phyloP scores from a whole-genome alignment of 1,140 invertebrate genomes.

The Penaeus japonicus region DNA sequence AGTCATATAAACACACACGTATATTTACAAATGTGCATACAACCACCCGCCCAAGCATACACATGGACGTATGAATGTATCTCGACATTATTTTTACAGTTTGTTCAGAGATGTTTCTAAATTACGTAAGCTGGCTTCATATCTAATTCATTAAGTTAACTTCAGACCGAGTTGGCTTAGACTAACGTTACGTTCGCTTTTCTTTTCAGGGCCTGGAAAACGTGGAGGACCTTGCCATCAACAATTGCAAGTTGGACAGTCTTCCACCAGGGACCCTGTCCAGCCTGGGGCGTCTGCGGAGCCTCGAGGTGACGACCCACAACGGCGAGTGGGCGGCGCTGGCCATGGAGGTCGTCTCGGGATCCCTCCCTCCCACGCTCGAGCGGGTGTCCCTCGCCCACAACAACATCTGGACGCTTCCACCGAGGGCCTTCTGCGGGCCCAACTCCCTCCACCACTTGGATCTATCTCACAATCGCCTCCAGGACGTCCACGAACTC shows the following conservation, averaged over 20 bases:
- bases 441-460: slow-evolving; percentile 80
- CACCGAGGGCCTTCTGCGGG: slow-evolving; percentile 81
- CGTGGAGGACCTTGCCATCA: slow-evolving; percentile 76
- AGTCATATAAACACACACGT: no score
- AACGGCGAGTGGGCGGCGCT: slow-evolving; percentile 66
- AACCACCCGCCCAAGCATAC: no score
- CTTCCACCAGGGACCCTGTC: slow-evolving; percentile 79
- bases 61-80: background rate
- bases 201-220: slow-evolving; percentile 67
- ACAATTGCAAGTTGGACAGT: slow-evolving; percentile 80
- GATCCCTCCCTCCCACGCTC: slow-evolving; percentile 21
- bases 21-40: no score
- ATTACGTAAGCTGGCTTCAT: background rate
- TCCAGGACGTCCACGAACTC: slow-evolving; percentile 76
- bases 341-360: slow-evolving; percentile 44
- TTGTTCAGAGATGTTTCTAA: background rate
- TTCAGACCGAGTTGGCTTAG: no score
- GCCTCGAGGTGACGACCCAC: slow-evolving; percentile 75
- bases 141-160: background rate
- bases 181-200: background rate
- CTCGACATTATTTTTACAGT: background rate
- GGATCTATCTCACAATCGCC: slow-evolving; percentile 82
- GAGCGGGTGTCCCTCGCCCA: slow-evolving; percentile 70
- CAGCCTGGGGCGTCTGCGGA: slow-evolving; percentile 76
- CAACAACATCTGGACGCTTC: slow-evolving; percentile 89